Evolutionary conservation across 2,888 invertebrate genomes (phyloP).

Genomic region (Drosophila formosana): DNA sequence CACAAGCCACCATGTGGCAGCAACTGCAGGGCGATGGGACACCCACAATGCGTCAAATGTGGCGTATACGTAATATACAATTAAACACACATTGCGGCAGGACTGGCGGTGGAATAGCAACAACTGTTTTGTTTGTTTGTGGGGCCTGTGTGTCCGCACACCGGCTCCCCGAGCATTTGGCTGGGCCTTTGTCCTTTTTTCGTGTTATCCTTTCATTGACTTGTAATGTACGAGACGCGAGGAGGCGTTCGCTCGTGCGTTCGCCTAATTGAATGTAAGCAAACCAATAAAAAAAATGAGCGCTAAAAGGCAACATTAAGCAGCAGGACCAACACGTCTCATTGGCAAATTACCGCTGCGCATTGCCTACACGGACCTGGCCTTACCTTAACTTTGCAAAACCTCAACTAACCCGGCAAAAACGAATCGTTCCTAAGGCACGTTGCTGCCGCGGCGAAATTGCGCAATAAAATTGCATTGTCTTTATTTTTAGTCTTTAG

Average conservation of each 20-base stretch:
- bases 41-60: constrained; percentile 70
- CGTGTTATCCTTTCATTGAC: constrained; percentile 50
- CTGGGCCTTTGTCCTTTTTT: constrained; percentile 27
- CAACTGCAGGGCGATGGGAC: background rate
- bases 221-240: constrained; percentile 29
- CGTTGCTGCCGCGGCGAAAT: constrained; percentile 54
- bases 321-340: constrained; percentile 38
- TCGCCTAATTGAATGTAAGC: constrained; percentile 75
- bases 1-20: constrained; percentile 4
- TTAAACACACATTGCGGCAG: constrained; percentile 58
- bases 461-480: constrained; percentile 77
- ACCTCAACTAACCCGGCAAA: constrained; percentile 9
- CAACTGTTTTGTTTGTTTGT: constrained; percentile 1
- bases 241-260: constrained; percentile 52
- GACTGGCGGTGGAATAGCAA: constrained; percentile 11
- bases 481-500: constrained; percentile 76
- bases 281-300: constrained; percentile 57
- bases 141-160: constrained; percentile 9
- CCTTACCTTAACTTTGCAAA: constrained; percentile 16
- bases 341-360: constrained; percentile 52
- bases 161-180: background rate
- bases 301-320: constrained; percentile 65
- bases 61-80: constrained; percentile 72
- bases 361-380: constrained; percentile 40
- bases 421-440: constrained; percentile 45